These are phyloP conservation scores for Drosophila mimetica DNA, from an alignment of 2,888 invertebrate genomes.

Conservation along the genomic window DNA sequence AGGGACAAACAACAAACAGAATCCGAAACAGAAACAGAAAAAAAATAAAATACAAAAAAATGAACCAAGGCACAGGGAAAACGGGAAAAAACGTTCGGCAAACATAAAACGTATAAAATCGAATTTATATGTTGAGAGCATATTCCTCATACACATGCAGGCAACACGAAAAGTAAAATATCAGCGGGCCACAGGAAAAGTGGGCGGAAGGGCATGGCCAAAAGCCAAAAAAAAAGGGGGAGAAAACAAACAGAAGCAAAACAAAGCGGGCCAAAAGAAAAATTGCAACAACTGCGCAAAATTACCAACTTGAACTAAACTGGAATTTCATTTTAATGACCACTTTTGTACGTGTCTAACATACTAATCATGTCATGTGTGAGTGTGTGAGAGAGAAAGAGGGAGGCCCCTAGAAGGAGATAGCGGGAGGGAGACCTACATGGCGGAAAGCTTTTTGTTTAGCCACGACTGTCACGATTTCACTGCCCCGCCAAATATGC, in stretches of 20 bases:
- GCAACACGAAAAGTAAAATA: conserved; percentile 28
- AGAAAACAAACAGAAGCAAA: conserved; percentile 13
- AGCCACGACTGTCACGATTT: conserved; percentile 38
- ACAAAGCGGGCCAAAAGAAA: conserved; percentile 40
- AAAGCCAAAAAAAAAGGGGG: conserved; percentile 9
- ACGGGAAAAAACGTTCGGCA: conserved; percentile 52
- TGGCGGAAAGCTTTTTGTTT: conserved; percentile 30
- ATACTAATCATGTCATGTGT: conserved; percentile 80
- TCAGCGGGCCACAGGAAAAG: conserved; percentile 16
- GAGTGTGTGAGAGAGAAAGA: conserved; percentile 38
- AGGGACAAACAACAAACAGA: conserved; percentile 54
- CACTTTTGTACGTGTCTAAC: conserved; percentile 82
- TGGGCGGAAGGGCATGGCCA: conserved; percentile 1
- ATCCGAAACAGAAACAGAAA: conserved; percentile 25
- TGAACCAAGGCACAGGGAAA: conserved; percentile 6
- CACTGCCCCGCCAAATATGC: conserved; percentile 16
- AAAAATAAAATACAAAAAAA: conserved; percentile 8
- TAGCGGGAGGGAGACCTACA: not conserved
- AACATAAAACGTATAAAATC: conserved; percentile 76
- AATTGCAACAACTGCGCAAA: conserved; percentile 79
- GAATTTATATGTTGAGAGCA: conserved; percentile 77
- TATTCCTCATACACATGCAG: conserved; percentile 66
- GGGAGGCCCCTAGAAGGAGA: not conserved
- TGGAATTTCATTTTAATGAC: conserved; percentile 82
- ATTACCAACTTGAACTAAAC: conserved; percentile 80